A percentile compares a stretch with the other conserved stretches of the same genome.
phyloP scores from a whole-genome alignment of 2,888 invertebrate species.

The Electrophaes corylata region DNA sequence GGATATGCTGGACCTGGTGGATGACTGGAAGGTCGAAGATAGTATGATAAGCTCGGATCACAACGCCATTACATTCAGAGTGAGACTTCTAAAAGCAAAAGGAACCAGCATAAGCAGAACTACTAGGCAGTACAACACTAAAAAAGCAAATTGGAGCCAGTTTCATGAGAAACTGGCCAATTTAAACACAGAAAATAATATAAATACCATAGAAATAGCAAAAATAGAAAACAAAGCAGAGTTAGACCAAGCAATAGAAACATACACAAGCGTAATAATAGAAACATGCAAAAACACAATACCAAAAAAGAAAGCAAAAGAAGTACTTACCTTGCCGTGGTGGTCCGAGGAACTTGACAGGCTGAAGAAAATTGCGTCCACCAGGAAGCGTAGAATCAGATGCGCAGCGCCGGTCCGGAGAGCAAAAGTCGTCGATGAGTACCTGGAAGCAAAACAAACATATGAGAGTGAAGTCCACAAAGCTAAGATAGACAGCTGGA shows the following conservation, averaged over 20 bases:
- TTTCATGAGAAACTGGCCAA: background rate
- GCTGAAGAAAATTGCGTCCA: constrained; percentile 1
- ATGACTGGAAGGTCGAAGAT: too few species aligned
- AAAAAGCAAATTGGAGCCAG: background rate
- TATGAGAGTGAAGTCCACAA: background rate
- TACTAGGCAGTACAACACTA: too few species aligned
- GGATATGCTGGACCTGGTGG: too few species aligned
- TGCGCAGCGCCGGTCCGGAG: constrained; percentile 10
- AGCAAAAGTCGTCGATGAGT: constrained; percentile 3
- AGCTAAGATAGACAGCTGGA: constrained; percentile 36
- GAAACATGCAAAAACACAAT: too few species aligned
- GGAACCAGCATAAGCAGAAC: too few species aligned
- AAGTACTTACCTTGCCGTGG: constrained; percentile 24
- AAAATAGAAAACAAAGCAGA: constrained; percentile 13
- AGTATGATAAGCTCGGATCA: too few species aligned
- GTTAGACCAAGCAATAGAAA: background rate
- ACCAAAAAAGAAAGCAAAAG: constrained; percentile 9
- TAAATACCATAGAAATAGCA: constrained; percentile 9
- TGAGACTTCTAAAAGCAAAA: too few species aligned
- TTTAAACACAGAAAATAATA: background rate
- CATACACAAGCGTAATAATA: background rate
- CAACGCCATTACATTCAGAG: too few species aligned
- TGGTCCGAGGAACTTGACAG: constrained; percentile 10
- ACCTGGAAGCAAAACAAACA: constrained; percentile 16
- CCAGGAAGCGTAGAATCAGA: constrained; percentile 6